Evolutionary conservation across 2,888 invertebrate species (phyloP).

Genomic region (Ormyrus labotus): DNA sequence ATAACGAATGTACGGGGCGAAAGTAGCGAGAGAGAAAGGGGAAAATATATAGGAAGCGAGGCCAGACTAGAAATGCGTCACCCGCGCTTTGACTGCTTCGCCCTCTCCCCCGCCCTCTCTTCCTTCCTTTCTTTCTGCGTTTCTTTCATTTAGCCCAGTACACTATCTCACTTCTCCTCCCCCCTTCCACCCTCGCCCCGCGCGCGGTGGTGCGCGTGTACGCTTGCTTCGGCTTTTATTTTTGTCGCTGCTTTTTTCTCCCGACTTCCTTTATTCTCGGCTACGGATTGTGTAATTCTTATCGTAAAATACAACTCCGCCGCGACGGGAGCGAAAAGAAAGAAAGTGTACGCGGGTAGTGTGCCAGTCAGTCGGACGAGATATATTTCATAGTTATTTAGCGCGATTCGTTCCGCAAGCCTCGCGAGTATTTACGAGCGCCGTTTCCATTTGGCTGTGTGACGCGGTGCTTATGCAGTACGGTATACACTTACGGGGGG

Average conservation of each 20-base stretch:
- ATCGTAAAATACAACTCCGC: conserved; percentile 26
- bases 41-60: not conserved
- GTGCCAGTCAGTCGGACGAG: conserved; percentile 2
- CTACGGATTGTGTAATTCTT: conserved; percentile 41
- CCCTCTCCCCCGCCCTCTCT: not conserved
- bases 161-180: conserved; percentile 11
- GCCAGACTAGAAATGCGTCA: conserved; percentile 15
- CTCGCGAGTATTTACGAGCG: not conserved
- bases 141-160: conserved; percentile 20
- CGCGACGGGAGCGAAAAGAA: too few species aligned
- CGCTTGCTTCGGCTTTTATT: not conserved
- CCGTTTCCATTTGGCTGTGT: too few species aligned
- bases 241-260: conserved; percentile 6
- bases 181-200: too few species aligned
- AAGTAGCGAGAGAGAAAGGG: not conserved
- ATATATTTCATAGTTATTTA: conserved; percentile 43
- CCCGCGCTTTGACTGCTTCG: conserved; percentile 17
- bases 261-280: conserved; percentile 35
- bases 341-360: too few species aligned
- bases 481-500: too few species aligned
- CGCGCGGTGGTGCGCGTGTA: too few species aligned
- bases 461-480: too few species aligned
- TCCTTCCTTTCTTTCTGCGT: conserved; percentile 7
- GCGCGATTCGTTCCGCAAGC: conserved; percentile 18
- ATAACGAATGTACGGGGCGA: conserved; percentile 26